Base-by-base conservation (phyloP, 1,140 invertebrate genomes). In the Orius laevigatus region DNA sequence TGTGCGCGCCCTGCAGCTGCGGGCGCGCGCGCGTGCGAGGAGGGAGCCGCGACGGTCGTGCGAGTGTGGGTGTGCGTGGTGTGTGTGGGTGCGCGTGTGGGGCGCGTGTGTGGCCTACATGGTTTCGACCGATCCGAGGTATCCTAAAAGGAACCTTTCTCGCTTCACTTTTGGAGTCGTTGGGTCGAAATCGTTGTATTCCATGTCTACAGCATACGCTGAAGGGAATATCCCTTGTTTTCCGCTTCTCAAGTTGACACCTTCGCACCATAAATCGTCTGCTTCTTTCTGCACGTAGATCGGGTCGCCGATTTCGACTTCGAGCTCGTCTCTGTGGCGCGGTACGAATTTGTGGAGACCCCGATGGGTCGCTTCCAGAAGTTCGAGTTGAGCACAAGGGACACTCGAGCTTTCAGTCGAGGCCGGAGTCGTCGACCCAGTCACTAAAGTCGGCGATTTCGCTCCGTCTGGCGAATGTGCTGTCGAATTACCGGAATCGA, bases 181-280 rank as follows among this genome's bases (percentile, higher is more conserved):
- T 25, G 88, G 84, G 68, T 93, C 88, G 59, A 91, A 91, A 56
- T 92, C 87, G 59, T 84, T 87, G 64, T 95, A 93, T 56, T 95
- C 89, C 63, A 95, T 79, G 60, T 97, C 92, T 2, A 92, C 91
- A 5, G 90, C 90, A 62, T 96, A 95, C 11, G 93, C 91, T 41
- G 88, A 88, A 1, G 93, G 94, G 62, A 97, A 97, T 44, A 96
- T 92, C 9, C 94, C 94, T 67, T 87, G 81, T 48, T 85, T 72
- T 16, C 88, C 87, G 1, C 90, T 91, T 54, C 91, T 70, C 41
- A 97, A 65, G 69, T 97, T 98, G 1, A 95, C 86, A 74, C 81
- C 92, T 81, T 95, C 90, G 68, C 90, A 94, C 93, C 94, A 98
- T 40, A 95, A 69, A 66, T 98, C 93, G 56, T 97, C 93, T 10